Evolutionary conservation across 1,140 invertebrate species (phyloP), one percentile per base, ranked within the genome.

Genomic region (Sweltsa coloradensis): DNA sequence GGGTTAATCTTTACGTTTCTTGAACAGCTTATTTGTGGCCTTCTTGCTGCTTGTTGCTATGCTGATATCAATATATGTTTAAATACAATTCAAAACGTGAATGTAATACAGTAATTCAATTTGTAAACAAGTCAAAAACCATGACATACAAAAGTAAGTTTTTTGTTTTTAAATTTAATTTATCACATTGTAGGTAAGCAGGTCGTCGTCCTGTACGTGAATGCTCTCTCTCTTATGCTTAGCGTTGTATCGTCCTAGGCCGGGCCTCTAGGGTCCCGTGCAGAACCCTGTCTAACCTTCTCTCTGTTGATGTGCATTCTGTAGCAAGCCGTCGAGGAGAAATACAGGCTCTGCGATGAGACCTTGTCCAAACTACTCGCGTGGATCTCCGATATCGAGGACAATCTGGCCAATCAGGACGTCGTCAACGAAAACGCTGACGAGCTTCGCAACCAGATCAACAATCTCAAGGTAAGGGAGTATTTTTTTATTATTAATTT

Each of bases 261-360:
- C 11, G 11, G 13, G 13, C 23, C 18, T 47, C 41, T 21, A 39
- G 18, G 24, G n/a, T 18, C 25, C 14, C 11, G 31, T 44, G 25
- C n/a, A n/a, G n/a, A n/a, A n/a, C n/a, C n/a, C n/a, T n/a, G n/a
- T n/a, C n/a, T n/a, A n/a, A n/a, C n/a, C n/a, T n/a, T n/a, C n/a
- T n/a, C n/a, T 39, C 22, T 39, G 5, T 16, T 40, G 25, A 14
- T 50, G 19, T 48, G 24, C 41, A 24, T 24, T 41, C 58, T 60
- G 52, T 73, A 94, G 90, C 85, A 90, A 86, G 88, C 88, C 56
- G 83, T 93, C 53, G 85, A 92, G 67, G 90, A 93, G 60, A 90
- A 92, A 62, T 96, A 93, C 73, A 87, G 81, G 65, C 75, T 85
- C 57, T 95, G 82, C 68, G 85, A 85, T 64, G 85, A 90, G 58